A percentile compares a stretch with the other conserved stretches of the same genome.
Conservation (phyloP, 2,888 invertebrate genomes). For the Dynastes maya region DNA sequence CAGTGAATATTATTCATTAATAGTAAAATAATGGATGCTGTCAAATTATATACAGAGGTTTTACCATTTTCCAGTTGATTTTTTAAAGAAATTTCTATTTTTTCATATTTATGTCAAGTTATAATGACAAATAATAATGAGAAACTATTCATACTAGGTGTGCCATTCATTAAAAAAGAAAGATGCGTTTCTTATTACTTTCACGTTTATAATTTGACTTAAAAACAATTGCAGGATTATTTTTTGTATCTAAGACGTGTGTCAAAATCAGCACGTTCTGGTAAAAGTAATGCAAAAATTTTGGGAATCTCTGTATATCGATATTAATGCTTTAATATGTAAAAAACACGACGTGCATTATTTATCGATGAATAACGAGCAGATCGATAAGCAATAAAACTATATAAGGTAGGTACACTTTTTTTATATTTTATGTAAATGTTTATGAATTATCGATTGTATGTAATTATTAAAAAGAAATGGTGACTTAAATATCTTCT, state of each 20-base stretch:
- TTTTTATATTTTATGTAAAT: conserved; percentile 39
- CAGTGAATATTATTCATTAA: conserved; percentile 18
- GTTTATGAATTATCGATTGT: conserved; percentile 21
- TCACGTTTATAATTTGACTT: too few relatives aligned
- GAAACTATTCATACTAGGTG: background rate
- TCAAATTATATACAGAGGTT: background rate
- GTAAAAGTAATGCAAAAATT: background rate
- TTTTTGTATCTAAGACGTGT: background rate
- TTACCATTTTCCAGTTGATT: background rate
- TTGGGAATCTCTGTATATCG: background rate
- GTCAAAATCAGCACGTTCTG: background rate
- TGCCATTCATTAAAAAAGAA: background rate
- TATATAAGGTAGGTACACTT: conserved; percentile 50
- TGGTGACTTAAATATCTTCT: conserved; percentile 46
- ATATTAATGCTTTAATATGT: background rate
- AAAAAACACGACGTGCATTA: too few relatives aligned
- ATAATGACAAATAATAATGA: background rate
- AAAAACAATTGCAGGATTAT: background rate
- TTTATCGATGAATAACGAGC: conserved; percentile 26
- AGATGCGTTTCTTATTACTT: background rate
- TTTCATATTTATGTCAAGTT: too few relatives aligned
- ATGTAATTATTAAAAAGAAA: conserved; percentile 30
- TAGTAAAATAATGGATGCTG: background rate
- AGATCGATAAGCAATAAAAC: conserved; percentile 40
- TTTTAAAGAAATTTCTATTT: too few relatives aligned